Evolutionary conservation across 1,140 invertebrate genomes (phyloP), one percentile per base, ranked within the genome.

Genomic region (Berghia stephanieae): DNA sequence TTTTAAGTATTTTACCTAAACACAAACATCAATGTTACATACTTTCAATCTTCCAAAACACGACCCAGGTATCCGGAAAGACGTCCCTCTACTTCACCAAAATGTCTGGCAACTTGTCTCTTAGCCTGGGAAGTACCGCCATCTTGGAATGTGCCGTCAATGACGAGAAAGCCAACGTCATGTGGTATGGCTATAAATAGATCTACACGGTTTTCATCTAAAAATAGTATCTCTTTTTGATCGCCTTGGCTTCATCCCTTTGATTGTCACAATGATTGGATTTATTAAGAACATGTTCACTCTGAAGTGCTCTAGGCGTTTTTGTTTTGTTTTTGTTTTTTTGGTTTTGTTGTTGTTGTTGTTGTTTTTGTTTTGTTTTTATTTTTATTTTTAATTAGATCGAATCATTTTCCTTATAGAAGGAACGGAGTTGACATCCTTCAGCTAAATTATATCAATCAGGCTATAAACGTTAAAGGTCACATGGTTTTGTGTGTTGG

Each of bases 81-180:
- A 70, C 68, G 10, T 42, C 68, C 38, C 46, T 79, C 40, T 71
- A 70, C 66, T 82, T 82, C 52, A 80, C 76, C 27, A 79, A 80
- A 36, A 78, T 80, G 46, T 68, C 77, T 8, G 46, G 67, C 10
- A 82, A 82, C 74, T 73, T 78, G 57, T 77, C 76, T 18, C 46
- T 82, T 31, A 75, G 72, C 46, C 38, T 72, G 1, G 81, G 78
- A 27, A 80, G 77, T 75, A 79, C 69, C 43, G 69, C 76, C 10
- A 69, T 81, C 0, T 24, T 81, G 75, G 80, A 79, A 55, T 81
- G 79, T 75, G 75, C 75, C 24, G 79, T 80, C 38, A 70, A 55
- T 38, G 79, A 80, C 43, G 46, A 60, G 0, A 31, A 66, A 42
- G 79, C 72, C 31, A 68, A 78, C 36, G 72, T 80, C 27, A 80